A percentile compares a stretch with the other conserved stretches of the same genome.
Evolutionary conservation across 2,888 invertebrate species (phyloP).

Genomic region (Spodoptera littoralis): DNA sequence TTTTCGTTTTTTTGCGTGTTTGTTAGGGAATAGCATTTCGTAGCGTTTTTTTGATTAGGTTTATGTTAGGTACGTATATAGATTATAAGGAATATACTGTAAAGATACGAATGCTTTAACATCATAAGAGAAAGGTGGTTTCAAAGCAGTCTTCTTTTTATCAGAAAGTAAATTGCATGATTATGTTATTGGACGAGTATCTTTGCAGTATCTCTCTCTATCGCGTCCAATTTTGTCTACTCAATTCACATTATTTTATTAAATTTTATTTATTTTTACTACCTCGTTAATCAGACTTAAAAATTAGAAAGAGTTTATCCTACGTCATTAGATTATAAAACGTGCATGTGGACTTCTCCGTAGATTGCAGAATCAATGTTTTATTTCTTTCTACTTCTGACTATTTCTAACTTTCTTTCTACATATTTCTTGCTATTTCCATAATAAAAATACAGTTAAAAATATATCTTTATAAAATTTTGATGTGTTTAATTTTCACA

Average conservation of each 20-base stretch:
- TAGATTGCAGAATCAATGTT: conserved; percentile 23
- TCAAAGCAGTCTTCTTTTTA: too few species aligned
- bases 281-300: conserved; percentile 44
- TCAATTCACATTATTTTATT: conserved; percentile 29
- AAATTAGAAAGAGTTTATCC: conserved; percentile 32
- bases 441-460: neutral
- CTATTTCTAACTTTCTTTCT: too few species aligned
- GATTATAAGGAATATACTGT: conserved; percentile 28
- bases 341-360: conserved; percentile 22
- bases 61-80: conserved; percentile 4
- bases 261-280: conserved; percentile 38
- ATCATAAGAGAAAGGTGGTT: too few species aligned
- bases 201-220: conserved; percentile 22
- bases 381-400: conserved; percentile 10
- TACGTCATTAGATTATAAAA: conserved; percentile 30
- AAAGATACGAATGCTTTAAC: conserved; percentile 15
- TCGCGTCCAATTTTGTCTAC: conserved; percentile 42
- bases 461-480: conserved; percentile 19
- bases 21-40: conserved; percentile 58
- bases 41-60: conserved; percentile 30
- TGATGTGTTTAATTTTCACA: conserved; percentile 12
- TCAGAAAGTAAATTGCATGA: neutral
- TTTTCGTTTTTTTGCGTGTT: conserved; percentile 49
- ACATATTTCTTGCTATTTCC: too few species aligned
- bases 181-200: conserved; percentile 8